Base-by-base conservation (phyloP, 92 coral and sea anemone species). In the Phenganax subtilis region DNA sequence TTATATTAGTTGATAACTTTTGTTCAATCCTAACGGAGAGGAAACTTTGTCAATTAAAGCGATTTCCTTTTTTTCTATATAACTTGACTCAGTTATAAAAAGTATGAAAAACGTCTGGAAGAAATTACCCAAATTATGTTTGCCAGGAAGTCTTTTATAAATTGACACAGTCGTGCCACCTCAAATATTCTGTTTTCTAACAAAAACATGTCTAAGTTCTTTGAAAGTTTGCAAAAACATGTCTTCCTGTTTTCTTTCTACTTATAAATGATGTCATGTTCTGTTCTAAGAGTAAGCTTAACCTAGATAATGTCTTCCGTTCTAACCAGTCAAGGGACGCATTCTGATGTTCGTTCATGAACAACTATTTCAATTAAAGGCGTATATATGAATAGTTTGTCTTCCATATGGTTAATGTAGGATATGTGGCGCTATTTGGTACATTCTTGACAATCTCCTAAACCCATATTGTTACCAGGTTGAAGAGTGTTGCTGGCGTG, bases 361-460 rank as follows among this genome's bases (percentile, higher is more conserved):
- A 20, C 71, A 53, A 64, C 15, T 37, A 44, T 51, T 79, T 31
- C 73, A 27, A 73, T 53, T 53, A 73, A 54, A 73, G 58, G 59
- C 31, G 54, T 30, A 51, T 60, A 69, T 54, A 65, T 47, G 61
- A 79, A 79, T 62, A 79, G 74, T 79, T 64, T 54, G 59, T 63
- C 83, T 79, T 62, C 83, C 83, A 64, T 79, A 64, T 79, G 83
- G 72, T 27, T 63, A 17, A 14, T 12, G 74, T 51, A 79, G 83
- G 83, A 63, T 79, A 67, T 9, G 60, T 79, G 83, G 83, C 83
- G 83, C 83, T 79, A 52, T 68, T 59, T n/a, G 51, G 83, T 56
- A 65, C 83, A 79, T 79, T 79, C 83, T 79, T 79, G 83, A 79
- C 83, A 54, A 79, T 79, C 73, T 79, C 83, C 74, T 62, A 47